Evolutionary conservation across 2,113 vertebrate species (phyloP).

Genomic region (Cyanoramphus novaezelandiae): DNA sequence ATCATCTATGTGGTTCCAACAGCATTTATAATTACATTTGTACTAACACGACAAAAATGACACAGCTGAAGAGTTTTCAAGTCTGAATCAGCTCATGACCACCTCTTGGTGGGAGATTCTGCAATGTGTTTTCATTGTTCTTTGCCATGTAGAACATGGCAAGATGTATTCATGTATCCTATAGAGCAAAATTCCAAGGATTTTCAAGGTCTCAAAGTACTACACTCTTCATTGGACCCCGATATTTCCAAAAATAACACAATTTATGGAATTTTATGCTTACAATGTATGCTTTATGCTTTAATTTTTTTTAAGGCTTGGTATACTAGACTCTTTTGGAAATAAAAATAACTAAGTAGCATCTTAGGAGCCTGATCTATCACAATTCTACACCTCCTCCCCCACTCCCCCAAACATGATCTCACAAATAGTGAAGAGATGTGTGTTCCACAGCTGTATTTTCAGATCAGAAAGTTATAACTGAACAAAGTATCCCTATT

Average conservation of each 20-base stretch:
- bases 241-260: neutral
- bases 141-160: accelerated
- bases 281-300: neutral
- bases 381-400: neutral
- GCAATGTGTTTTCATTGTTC: neutral
- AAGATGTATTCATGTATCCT: neutral
- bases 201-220: neutral
- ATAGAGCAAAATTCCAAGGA: neutral
- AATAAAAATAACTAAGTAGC: neutral
- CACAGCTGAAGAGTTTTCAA: neutral
- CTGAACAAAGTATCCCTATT: neutral
- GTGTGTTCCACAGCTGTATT: neutral
- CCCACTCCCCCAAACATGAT: neutral
- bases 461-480: neutral
- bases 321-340: neutral
- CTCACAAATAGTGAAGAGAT: neutral
- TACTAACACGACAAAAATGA: neutral
- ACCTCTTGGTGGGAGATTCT: neutral
- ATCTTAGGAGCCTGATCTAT: neutral
- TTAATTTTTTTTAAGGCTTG: neutral
- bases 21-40: slow-evolving; percentile 4
- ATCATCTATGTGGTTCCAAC: neutral
- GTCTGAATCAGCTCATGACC: neutral
- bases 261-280: neutral
- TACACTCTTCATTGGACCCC: neutral